Evolutionary conservation across 2,113 vertebrate genomes (phyloP).

Genomic region (Mastomys natalensis): DNA sequence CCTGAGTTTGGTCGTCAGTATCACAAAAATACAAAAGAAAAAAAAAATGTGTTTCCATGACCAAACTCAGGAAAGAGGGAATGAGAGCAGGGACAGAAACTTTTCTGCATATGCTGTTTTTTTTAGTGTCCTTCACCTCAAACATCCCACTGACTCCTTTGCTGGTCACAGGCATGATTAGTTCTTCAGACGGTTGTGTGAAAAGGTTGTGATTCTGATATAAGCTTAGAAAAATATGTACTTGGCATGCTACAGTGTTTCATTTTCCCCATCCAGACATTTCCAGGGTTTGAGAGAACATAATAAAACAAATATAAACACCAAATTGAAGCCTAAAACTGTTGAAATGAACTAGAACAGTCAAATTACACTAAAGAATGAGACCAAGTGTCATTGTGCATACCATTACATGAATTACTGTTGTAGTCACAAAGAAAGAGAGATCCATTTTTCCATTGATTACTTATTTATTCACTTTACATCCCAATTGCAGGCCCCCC

Average conservation of each 20-base stretch:
- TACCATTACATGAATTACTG: neutral
- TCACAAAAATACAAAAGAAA: neutral
- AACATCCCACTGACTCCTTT: neutral
- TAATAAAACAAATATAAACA: neutral
- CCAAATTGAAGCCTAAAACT: neutral
- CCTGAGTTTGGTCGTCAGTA: neutral
- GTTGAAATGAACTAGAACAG: neutral
- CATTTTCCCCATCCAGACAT: neutral
- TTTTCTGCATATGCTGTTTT: neutral
- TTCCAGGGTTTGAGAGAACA: neutral
- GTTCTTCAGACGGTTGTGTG: too few species aligned
- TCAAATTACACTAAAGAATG: neutral
- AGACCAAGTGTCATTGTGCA: neutral
- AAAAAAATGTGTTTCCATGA: neutral
- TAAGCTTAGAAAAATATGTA: neutral
- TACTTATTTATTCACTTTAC: too few species aligned
- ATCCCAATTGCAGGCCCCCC: too few species aligned
- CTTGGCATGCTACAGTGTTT: neutral
- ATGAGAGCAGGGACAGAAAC: fast-evolving
- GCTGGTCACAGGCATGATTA: too few species aligned
- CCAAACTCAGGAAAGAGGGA: neutral
- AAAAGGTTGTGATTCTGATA: too few species aligned
- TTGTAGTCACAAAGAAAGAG: neutral
- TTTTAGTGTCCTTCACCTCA: neutral
- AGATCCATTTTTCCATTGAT: neutral